These are phyloP conservation scores for Steinernema hermaphroditum DNA, from an alignment of 2,888 invertebrate genomes.

Conservation along the genomic window DNA sequence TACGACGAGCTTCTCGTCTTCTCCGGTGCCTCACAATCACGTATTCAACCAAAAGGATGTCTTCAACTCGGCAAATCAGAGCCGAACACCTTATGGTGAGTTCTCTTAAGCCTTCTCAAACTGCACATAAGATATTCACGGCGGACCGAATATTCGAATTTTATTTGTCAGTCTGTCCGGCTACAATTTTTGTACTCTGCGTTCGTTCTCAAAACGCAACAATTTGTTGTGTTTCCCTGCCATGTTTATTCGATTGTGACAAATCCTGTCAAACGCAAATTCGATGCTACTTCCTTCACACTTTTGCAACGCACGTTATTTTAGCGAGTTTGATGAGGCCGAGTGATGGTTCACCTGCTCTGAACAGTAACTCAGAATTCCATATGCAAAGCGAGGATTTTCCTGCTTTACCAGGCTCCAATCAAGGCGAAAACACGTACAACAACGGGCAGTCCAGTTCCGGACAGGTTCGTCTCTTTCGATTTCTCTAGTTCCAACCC, in stretches of 20 bases:
- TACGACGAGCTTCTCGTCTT: conserved; percentile 26
- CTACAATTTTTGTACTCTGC: conserved; percentile 3
- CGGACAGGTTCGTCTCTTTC: conserved; percentile 15
- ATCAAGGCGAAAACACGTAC: not conserved
- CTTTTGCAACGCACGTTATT: conserved; percentile 10
- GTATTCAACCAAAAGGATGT: not conserved
- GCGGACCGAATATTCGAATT: not conserved
- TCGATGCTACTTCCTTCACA: not conserved
- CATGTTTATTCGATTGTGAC: no score
- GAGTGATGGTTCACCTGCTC: conserved; percentile 38
- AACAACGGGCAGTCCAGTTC: conserved; percentile 27
- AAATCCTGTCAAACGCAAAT: no score
- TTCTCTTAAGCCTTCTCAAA: not conserved
- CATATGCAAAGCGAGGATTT: conserved; percentile 98
- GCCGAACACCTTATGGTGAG: conserved; percentile 18
- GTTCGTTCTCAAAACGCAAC: conserved; percentile 15
- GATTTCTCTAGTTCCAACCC: conserved; percentile 3
- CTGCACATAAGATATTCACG: not conserved
- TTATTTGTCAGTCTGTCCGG: not conserved
- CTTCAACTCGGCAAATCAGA: not conserved
- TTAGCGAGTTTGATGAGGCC: conserved; percentile 61
- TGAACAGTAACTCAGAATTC: conserved; percentile 57
- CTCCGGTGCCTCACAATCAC: conserved; percentile 24
- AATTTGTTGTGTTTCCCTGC: no score
- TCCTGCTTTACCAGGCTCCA: conserved; percentile 88